Evolutionary conservation across 2,888 invertebrate species (phyloP), one percentile per base, ranked within the genome.

Genomic region (Pseudococcus longispinus): DNA sequence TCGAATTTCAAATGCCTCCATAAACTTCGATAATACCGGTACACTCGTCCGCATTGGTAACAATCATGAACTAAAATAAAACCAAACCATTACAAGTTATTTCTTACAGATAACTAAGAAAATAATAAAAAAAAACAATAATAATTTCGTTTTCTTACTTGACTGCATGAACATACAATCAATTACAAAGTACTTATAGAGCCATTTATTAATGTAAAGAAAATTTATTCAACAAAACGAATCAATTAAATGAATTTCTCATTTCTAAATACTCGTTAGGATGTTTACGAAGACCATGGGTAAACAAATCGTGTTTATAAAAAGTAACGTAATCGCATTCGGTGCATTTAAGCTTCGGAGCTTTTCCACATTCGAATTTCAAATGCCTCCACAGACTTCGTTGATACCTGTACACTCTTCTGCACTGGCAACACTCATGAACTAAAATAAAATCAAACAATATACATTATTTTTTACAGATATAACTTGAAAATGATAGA

Each of bases 301-400:
- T 90, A 88, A 90, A 88, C 80, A 91, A 90, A 26, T 90, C 89
- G 87, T 90, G 90, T 2, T 90, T 90, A 90, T 90, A 90, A 85
- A 91, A 91, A 88, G 90, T 90, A 80, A 90, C 89, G 88, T 91
- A 90, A 23, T 89, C 89, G 83, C 91, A 91, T 86, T 90, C 90
- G 0, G 90, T 90, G 87, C 91, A 91, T 87, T 90, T 89, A 88
- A 90, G 90, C 37, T 90, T 89, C 5, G 91, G 91, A 87, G 90
- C 87, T 1, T 90, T 89, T 51, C 91, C 91, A 88, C 91, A 91
- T 88, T 91, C 91, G 89, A 90, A 90, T 89, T 90, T 90, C 87
- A 90, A 90, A 89, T 91, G 91, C n/a, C n/a, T n/a, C n/a, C n/a
- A n/a, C n/a, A n/a, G n/a, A n/a, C n/a, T n/a, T n/a, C n/a, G n/a